Percentiles rank a stretch among this genome's conserved stretches.
phyloP scores from a whole-genome alignment of 1,140 invertebrate species.

The Mamestra configurata region DNA sequence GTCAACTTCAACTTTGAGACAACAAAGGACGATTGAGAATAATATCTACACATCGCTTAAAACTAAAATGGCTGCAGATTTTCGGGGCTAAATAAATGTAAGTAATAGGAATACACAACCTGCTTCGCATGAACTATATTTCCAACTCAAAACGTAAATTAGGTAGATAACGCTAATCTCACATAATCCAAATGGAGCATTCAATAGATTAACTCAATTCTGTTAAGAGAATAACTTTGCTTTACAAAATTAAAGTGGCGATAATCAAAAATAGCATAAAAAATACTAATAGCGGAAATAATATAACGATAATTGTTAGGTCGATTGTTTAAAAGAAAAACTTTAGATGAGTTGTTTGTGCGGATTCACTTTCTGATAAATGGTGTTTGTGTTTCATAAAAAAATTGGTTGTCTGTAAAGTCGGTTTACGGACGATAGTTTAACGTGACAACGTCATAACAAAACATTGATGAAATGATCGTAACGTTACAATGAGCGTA shows the following conservation, averaged over 20 bases:
- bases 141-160: conserved; percentile 47
- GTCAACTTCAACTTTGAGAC: conserved; percentile 45
- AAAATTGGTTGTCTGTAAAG: no score
- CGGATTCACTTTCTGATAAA: not conserved
- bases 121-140: conserved; percentile 58
- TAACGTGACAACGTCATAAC: no score
- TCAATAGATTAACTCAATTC: conserved; percentile 40
- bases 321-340: not conserved
- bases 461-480: no score
- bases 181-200: conserved; percentile 72
- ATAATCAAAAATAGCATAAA: conserved; percentile 61
- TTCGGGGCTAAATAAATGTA: conserved; percentile 74
- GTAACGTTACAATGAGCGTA: no score
- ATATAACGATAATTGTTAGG: conserved; percentile 37
- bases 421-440: no score
- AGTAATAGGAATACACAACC: conserved; percentile 71
- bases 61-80: conserved; percentile 81
- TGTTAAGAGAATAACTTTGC: conserved; percentile 62
- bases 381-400: conserved; percentile 11
- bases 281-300: conserved; percentile 67
- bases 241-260: conserved; percentile 57
- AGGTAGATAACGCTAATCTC: conserved; percentile 67
- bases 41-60: conserved; percentile 67
- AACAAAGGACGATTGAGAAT: conserved; percentile 36
- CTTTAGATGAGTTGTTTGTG: conserved; percentile 27